Percentiles rank a stretch among this genome's conserved stretches.
Conservation (phyloP, 2,113 vertebrate species). For the Burhinus bistriatus region DNA sequence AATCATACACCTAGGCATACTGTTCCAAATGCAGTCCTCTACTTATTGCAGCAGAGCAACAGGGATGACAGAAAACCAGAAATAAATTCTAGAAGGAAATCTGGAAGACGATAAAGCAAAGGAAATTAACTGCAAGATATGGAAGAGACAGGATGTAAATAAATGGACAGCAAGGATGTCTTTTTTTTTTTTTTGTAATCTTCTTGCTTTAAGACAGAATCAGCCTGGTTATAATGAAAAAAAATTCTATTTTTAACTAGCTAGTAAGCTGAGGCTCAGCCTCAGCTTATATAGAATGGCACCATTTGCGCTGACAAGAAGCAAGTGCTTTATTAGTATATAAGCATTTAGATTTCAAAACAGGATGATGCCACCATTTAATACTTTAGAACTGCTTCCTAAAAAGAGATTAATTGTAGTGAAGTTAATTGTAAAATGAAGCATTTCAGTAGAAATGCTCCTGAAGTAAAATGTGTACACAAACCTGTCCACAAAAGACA, state of each 20-base stretch:
- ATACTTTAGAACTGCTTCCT: background rate
- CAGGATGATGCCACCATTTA: background rate
- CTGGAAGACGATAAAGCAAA: background rate
- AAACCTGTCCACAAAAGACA: conserved; percentile 12
- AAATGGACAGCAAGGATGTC: background rate
- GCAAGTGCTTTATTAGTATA: background rate
- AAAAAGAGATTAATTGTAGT: background rate
- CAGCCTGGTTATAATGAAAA: background rate
- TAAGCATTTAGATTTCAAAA: background rate
- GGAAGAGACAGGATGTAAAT: background rate
- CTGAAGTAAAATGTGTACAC: background rate
- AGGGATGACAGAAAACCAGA: background rate
- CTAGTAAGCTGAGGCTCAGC: background rate
- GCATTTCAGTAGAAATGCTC: background rate
- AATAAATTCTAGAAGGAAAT: background rate
- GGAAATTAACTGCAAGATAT: background rate
- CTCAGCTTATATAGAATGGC: background rate
- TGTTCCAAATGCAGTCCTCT: background rate
- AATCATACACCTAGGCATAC: background rate
- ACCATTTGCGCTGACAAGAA: background rate
- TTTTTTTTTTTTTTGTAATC: background rate
- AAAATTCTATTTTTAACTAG: background rate
- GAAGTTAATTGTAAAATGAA: background rate
- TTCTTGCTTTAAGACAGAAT: background rate
- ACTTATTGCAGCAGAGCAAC: background rate